phyloP scores from a whole-genome alignment of 2,113 vertebrate genomes.

The Bostrychus sinensis region DNA sequence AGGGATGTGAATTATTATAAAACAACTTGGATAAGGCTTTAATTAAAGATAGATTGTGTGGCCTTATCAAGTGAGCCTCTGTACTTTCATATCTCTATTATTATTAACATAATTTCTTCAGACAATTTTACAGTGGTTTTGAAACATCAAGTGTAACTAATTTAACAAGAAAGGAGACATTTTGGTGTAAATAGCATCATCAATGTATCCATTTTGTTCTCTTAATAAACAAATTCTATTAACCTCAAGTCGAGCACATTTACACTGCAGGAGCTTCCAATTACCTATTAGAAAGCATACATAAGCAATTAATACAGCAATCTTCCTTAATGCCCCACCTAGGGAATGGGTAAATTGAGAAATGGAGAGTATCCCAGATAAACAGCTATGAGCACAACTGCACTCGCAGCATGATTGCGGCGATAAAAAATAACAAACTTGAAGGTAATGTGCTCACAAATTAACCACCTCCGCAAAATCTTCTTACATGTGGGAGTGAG shows the following conservation, averaged over 20 bases:
- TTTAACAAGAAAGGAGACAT: neutral
- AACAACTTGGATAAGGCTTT: constrained; percentile 5
- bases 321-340: constrained; percentile 58
- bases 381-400: constrained; percentile 20
- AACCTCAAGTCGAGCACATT: constrained; percentile 46
- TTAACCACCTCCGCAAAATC: constrained; percentile 16
- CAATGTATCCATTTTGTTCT: neutral
- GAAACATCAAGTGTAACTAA: neutral
- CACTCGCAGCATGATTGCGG: constrained; percentile 11
- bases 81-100: neutral
- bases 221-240: constrained; percentile 45
- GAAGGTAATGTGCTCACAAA: constrained; percentile 21
- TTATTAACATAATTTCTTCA: neutral
- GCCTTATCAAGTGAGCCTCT: neutral
- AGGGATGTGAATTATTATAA: neutral
- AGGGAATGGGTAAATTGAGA: constrained; percentile 56
- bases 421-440: constrained; percentile 12
- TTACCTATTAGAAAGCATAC: constrained; percentile 47
- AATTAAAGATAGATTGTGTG: constrained; percentile 1
- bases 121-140: neutral
- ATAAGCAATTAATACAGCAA: constrained; percentile 74
- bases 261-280: constrained; percentile 49
- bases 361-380: constrained; percentile 46
- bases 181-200: neutral
- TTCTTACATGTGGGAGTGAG: constrained; percentile 6